Evolutionary conservation across 2,113 vertebrate genomes (phyloP).

Genomic region (Athene noctua): DNA sequence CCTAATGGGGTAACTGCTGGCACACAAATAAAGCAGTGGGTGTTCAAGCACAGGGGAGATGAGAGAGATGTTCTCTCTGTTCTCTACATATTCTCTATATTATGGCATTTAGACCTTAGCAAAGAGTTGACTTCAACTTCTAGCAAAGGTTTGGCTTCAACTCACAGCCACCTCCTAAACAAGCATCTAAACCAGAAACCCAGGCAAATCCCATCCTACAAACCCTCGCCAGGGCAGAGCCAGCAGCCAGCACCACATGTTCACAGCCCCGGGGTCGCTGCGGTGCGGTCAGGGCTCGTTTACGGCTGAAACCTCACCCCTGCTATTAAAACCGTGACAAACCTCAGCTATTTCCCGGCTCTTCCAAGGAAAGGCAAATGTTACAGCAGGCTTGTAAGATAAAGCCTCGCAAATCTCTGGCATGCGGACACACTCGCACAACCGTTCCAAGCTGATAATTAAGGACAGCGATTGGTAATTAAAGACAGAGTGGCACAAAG

Average conservation of each 20-base stretch:
- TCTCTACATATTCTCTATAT: not conserved
- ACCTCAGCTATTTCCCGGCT: not conserved
- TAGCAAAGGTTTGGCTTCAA: not conserved
- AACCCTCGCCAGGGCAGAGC: not conserved
- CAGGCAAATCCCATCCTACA: not conserved
- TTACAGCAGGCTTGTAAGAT: not conserved
- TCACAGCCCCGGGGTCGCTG: not conserved
- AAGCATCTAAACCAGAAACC: not conserved
- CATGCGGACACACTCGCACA: accelerated
- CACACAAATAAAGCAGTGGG: not conserved
- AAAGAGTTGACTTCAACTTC: not conserved
- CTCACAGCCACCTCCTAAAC: not conserved
- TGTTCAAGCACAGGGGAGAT: not conserved
- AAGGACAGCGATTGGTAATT: not conserved
- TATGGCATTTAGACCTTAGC: not conserved
- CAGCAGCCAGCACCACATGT: not conserved
- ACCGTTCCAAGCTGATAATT: not conserved
- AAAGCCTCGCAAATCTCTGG: not conserved
- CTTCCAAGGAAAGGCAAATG: not conserved
- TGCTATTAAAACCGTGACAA: not conserved
- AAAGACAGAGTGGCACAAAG: not conserved
- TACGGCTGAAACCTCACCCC: not conserved
- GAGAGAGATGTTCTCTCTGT: not conserved
- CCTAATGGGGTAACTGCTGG: not conserved
- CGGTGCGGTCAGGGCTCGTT: not conserved